Base-by-base conservation (phyloP, 2,888 invertebrate genomes). In the Drosophila paranaensis region DNA sequence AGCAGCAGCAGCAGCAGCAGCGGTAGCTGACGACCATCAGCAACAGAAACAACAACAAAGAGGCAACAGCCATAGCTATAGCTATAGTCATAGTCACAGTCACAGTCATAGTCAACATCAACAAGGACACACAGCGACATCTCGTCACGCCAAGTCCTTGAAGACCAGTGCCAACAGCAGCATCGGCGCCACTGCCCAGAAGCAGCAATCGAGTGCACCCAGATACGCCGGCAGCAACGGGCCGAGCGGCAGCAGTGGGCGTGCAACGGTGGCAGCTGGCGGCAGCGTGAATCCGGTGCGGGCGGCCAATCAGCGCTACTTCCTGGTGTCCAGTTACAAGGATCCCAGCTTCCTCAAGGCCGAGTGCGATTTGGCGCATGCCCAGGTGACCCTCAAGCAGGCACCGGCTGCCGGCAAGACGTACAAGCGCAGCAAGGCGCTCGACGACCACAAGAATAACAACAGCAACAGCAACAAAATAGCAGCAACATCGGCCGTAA, bases 331-430 rank as follows among this genome's bases (percentile, higher is more conserved):
- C 60, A 88, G 87, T 39, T 92, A 88, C 74, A 91, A 91, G 79
- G 92, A 93, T 86, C 89, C 91, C 61, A 90, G 90, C 62, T 93
- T 93, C 66, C 86, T 93, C 0, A 92, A 92, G 77, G 90, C 85
- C 61, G 93, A 93, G 77, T 93, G 91, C 77, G 92, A 92, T 63
- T 77, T 93, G 78, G 93, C 93, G 9, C 90, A 91, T 63, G 91
- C 91, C n/a, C 93, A 92, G 81, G 90, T 93, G 50, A 76, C 70
- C 14, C 20, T 51, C 42, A 62, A 39, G 9, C 40, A 27, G 16
- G 43, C 61, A 60, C 73, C 60, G 9, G 53, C 45, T 6, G 46
- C 48, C 6, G 46, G 48, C 39, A 75, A 57, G 61, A 27, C 62
- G 56, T 65, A 77, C 45, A 81, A 57, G 63, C 81, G 79, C 54